Conservation (phyloP, 2,797 vertebrate genomes). For the Chelidonichthys spinosus region DNA sequence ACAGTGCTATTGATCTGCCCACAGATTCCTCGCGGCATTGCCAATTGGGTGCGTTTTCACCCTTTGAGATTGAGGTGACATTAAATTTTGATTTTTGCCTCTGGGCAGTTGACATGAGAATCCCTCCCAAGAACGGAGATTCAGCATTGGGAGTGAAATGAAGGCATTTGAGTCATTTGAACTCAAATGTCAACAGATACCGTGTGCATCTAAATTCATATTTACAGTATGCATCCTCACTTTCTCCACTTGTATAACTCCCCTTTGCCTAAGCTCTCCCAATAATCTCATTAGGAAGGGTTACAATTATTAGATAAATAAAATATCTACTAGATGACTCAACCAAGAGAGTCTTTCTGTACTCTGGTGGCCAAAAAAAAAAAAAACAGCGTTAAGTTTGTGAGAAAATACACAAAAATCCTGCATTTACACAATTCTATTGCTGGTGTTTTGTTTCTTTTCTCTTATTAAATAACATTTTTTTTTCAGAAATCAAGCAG, state of each 20-base stretch:
- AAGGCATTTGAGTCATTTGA: constrained; percentile 31
- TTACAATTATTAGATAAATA: not conserved
- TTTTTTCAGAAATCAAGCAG: not conserved
- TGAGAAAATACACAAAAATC: not conserved
- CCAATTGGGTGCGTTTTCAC: constrained; percentile 32
- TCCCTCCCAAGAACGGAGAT: constrained; percentile 9
- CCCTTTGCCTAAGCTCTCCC: not conserved
- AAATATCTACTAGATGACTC: not conserved
- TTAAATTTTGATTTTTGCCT: constrained; percentile 53
- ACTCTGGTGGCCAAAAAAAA: not conserved
- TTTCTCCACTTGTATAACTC: not conserved
- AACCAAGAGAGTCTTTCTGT: not conserved
- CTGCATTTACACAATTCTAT: not conserved
- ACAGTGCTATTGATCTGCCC: constrained; percentile 46
- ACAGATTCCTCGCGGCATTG: constrained; percentile 34
- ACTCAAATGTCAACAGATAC: constrained; percentile 48
- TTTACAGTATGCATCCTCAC: not conserved
- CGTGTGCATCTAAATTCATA: constrained; percentile 13
- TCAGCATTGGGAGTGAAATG: constrained; percentile 25
- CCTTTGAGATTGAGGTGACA: constrained; percentile 57
- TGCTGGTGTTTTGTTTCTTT: not conserved
- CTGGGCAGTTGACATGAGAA: constrained; percentile 38
- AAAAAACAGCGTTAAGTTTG: not conserved
- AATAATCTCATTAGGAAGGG: not conserved
- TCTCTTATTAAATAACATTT: not conserved